Evolutionary conservation across 2,797 vertebrate genomes (phyloP).

Genomic region (Danio kyathit): DNA sequence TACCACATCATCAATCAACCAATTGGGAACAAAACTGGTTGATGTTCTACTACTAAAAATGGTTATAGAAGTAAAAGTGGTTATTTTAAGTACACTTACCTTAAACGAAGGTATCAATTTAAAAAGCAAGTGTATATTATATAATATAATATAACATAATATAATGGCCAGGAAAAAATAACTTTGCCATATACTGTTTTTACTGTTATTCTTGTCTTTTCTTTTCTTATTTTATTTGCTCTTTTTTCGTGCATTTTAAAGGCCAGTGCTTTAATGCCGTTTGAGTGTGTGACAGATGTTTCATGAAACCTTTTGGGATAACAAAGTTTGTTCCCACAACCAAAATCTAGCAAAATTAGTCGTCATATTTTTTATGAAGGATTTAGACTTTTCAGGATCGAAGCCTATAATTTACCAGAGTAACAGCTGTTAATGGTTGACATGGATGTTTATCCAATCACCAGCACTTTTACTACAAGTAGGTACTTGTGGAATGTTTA

Average conservation of each 20-base stretch:
- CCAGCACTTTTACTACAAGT: conserved; percentile 22
- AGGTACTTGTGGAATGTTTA: neutral
- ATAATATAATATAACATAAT: too few relatives aligned
- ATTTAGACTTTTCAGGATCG: neutral
- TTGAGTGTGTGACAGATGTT: neutral
- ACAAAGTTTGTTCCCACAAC: neutral
- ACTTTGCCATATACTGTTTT: neutral
- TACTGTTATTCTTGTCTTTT: too few relatives aligned
- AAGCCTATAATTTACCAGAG: neutral
- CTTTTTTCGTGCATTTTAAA: neutral
- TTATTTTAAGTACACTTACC: neutral
- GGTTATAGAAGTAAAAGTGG: neutral
- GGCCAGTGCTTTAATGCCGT: neutral
- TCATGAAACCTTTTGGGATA: neutral
- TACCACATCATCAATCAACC: neutral
- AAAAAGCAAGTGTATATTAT: neutral
- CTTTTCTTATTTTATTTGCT: neutral
- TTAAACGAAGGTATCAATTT: neutral
- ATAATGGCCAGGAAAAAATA: neutral
- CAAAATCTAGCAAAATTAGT: neutral
- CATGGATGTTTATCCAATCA: conserved; percentile 3
- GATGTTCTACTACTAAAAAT: neutral
- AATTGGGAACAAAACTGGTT: neutral
- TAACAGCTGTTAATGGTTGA: neutral
- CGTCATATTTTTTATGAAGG: neutral